Conservation (phyloP, 2,113 vertebrate genomes). For the Hippopotamus amphibius region DNA sequence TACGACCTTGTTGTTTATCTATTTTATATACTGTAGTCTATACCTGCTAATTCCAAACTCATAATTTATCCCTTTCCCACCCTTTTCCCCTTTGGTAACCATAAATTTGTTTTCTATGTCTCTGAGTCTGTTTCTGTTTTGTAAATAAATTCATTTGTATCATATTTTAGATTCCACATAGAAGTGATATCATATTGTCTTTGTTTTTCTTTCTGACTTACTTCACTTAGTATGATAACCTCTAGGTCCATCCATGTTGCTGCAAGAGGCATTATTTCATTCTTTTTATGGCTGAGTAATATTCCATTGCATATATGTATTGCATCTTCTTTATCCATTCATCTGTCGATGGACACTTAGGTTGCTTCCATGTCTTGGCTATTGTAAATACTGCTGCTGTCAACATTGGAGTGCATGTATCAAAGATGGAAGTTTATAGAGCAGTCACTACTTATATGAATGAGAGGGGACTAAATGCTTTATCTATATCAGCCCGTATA, state of each 20-base stretch:
- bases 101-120: neutral
- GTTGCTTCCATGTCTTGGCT: neutral
- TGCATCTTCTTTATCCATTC: no score
- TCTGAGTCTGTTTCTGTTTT: neutral
- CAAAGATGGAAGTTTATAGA: neutral
- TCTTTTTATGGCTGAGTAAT: no score
- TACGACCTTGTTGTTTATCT: neutral
- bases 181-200: neutral
- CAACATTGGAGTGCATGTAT: neutral
- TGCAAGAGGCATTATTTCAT: no score
- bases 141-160: neutral
- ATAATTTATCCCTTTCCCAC: neutral
- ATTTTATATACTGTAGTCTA: neutral
- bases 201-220: neutral
- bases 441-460: fast-evolving
- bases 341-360: neutral
- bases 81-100: neutral
- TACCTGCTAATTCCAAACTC: neutral
- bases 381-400: neutral
- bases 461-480: neutral
- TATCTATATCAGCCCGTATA: neutral
- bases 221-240: neutral
- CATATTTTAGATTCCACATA: neutral
- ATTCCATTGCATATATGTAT: no score
- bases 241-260: neutral